These are phyloP conservation scores for Callopanchax toddi DNA, from an alignment of 2,113 vertebrate species.

Conservation along the genomic window DNA sequence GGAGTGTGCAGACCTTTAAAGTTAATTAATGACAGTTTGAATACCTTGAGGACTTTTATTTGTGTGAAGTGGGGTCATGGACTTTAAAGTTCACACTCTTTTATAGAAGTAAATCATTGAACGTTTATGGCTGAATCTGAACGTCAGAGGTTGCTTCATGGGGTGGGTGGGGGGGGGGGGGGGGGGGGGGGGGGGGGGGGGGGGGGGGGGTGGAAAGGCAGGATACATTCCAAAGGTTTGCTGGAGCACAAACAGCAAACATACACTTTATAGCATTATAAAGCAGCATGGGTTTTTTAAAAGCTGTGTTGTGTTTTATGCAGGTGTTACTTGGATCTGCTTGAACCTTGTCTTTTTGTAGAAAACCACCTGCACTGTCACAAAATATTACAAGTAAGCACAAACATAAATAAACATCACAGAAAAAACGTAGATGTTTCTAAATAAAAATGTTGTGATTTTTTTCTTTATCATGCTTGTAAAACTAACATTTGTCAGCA, in stretches of 20 bases:
- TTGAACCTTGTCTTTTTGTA: not conserved
- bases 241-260: conserved; percentile 5
- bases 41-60: conserved; percentile 41
- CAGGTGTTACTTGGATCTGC: conserved; percentile 20
- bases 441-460: no score
- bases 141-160: conserved; percentile 3
- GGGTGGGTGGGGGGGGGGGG: no score
- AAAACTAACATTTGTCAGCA: no score
- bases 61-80: conserved; percentile 10
- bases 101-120: conserved; percentile 6
- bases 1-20: conserved; percentile 25
- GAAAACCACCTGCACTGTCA: no score
- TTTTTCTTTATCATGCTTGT: no score
- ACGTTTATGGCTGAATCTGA: conserved; percentile 7
- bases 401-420: no score
- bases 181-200: no score
- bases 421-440: no score
- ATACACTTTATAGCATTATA: no score
- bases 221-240: not conserved
- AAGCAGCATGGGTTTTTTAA: conserved; percentile 13
- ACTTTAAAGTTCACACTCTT: conserved; percentile 36
- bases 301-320: conserved; percentile 7
- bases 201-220: not conserved
- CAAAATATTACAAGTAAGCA: no score
- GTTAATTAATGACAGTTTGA: conserved; percentile 64